A percentile compares a stretch with the other conserved stretches of the same genome.
phyloP scores from a whole-genome alignment of 2,797 vertebrate genomes.

The Anguilla anguilla region DNA sequence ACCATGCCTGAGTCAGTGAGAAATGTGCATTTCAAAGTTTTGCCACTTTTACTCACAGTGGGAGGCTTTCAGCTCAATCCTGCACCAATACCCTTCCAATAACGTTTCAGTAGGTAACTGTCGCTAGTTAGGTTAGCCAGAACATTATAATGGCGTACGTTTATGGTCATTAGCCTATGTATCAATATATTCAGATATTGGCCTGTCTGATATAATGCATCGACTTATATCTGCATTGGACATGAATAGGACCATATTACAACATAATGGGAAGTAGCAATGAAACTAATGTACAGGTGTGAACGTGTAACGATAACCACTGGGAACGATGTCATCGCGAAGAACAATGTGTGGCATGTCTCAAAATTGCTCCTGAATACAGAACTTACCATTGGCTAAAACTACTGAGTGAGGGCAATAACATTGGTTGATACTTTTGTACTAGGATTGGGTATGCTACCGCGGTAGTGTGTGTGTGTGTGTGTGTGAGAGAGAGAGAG shows the following conservation, averaged over 20 bases:
- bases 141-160: too few species aligned
- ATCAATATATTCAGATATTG: too few species aligned
- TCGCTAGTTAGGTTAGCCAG: too few species aligned
- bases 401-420: not conserved
- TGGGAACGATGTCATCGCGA: not conserved
- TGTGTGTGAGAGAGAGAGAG: not conserved
- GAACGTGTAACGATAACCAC: not conserved
- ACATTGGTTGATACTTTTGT: not conserved
- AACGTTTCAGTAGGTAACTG: not conserved
- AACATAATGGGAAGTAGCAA: not conserved
- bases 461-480: constrained; percentile 28
- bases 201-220: too few species aligned
- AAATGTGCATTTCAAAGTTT: not conserved
- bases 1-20: not conserved
- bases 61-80: not conserved
- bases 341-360: not conserved
- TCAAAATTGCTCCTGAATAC: not conserved
- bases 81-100: not conserved
- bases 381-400: not conserved
- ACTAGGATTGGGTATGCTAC: not conserved
- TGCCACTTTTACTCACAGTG: not conserved
- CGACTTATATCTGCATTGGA: not conserved
- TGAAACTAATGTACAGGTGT: not conserved
- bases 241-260: not conserved
- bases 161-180: too few species aligned